Evolutionary conservation across 37 sponge, comb jelly and placozoan genomes (phyloP).

Genomic region (Petrosia ficiformis): DNA sequence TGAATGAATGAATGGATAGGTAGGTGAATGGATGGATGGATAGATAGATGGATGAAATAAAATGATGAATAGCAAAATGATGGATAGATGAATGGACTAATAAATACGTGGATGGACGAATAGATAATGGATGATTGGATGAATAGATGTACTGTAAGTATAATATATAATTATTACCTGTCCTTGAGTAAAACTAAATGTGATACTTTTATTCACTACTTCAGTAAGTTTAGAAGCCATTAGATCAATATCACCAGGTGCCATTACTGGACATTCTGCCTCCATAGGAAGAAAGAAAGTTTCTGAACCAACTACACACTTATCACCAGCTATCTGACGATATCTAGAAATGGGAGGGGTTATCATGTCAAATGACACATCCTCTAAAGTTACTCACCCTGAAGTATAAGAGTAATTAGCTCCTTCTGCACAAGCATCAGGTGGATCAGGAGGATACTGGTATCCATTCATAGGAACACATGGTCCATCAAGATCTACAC

Average conservation of each 20-base stretch:
- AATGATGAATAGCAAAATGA: too few species aligned
- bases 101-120: too few species aligned
- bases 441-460: constrained; percentile 1
- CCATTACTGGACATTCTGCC: constrained; percentile 4
- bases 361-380: too few species aligned
- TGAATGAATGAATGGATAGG: too few species aligned
- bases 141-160: too few species aligned
- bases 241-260: constrained; percentile 16
- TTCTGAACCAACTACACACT: constrained; percentile 25
- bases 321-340: constrained; percentile 42
- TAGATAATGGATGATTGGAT: too few species aligned
- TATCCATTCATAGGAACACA: background rate
- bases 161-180: too few species aligned
- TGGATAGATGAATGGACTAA: too few species aligned
- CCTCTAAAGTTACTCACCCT: background rate
- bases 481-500: background rate
- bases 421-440: background rate
- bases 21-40: too few species aligned
- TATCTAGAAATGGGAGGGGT: constrained; percentile 6
- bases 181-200: background rate
- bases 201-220: background rate
- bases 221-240: too few species aligned
- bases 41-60: too few species aligned
- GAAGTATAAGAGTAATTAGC: background rate
- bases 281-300: constrained; percentile 7